A percentile compares a stretch with the other conserved stretches of the same genome.
phyloP scores from a whole-genome alignment of 2,113 vertebrate genomes.

The Recurvirostra avosetta region DNA sequence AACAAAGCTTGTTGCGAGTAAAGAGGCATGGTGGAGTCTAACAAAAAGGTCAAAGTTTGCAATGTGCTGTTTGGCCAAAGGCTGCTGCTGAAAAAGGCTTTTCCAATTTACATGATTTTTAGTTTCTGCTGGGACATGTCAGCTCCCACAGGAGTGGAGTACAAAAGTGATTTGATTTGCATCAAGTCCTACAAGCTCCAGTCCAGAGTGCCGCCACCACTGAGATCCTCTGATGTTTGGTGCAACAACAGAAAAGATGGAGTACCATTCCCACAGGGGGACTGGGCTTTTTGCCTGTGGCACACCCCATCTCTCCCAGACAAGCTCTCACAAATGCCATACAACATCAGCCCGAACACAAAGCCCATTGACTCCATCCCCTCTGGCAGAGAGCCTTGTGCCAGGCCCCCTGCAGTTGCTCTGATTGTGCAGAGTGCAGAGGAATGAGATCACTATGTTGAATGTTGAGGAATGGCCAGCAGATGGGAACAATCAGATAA shows the following conservation, averaged over 20 bases:
- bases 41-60: neutral
- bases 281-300: neutral
- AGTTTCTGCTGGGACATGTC: neutral
- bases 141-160: neutral
- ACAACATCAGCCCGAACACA: neutral
- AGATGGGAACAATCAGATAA: constrained; percentile 70
- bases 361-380: constrained; percentile 19
- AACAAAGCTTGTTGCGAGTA: neutral
- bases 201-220: neutral
- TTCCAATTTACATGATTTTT: neutral
- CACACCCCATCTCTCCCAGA: neutral
- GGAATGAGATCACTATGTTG: constrained; percentile 43
- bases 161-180: neutral
- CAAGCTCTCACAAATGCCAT: neutral
- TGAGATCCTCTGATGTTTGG: neutral
- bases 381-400: constrained; percentile 33
- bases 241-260: neutral
- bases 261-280: neutral
- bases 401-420: neutral
- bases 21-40: neutral
- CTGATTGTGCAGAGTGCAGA: constrained; percentile 23
- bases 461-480: constrained; percentile 45
- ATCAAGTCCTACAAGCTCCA: neutral
- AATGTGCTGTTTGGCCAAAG: neutral
- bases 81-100: neutral